These are phyloP conservation scores for Mus spretus DNA, from an alignment of 2,797 vertebrate genomes.

Conservation along the genomic window DNA sequence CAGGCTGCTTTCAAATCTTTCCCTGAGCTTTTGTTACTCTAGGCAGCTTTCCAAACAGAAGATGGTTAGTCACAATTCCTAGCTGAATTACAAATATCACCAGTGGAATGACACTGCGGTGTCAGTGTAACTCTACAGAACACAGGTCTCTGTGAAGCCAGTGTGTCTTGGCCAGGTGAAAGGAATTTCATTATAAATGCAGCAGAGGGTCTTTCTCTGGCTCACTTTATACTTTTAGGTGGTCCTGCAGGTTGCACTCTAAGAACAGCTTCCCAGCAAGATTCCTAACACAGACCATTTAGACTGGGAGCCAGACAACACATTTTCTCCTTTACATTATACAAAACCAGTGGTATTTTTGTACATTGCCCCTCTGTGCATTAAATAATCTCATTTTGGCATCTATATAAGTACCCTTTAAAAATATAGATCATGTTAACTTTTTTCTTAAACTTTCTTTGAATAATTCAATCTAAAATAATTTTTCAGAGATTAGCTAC, in stretches of 20 bases:
- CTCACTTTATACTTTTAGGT: slow-evolving; percentile 50
- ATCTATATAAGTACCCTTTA: slow-evolving; percentile 62
- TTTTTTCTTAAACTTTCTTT: slow-evolving; percentile 60
- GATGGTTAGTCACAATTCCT: slow-evolving; percentile 65
- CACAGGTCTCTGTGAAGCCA: slow-evolving; percentile 26
- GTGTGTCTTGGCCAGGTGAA: slow-evolving; percentile 59
- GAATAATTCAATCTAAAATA: slow-evolving; percentile 57
- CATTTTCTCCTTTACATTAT: slow-evolving; percentile 48
- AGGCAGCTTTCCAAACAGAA: slow-evolving; percentile 76
- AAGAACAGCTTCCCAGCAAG: slow-evolving; percentile 61
- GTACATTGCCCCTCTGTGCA: slow-evolving; percentile 74
- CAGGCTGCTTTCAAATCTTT: slow-evolving; percentile 15
- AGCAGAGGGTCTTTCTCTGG: slow-evolving; percentile 59
- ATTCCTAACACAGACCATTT: slow-evolving; percentile 72
- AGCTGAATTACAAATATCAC: slow-evolving; percentile 65
- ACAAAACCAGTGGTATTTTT: slow-evolving; percentile 50
- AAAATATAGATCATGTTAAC: slow-evolving; percentile 44
- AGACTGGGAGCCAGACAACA: slow-evolving; percentile 66
- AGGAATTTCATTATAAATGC: slow-evolving; percentile 60
- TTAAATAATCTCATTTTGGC: slow-evolving; percentile 55
- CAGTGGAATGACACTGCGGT: slow-evolving; percentile 53
- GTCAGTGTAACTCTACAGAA: slow-evolving; percentile 40
- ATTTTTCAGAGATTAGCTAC: neutral
- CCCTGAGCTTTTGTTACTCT: slow-evolving; percentile 38
- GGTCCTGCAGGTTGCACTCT: slow-evolving; percentile 59